Conservation (phyloP, 2,888 invertebrate species). For the Pristionchus entomophagus region DNA sequence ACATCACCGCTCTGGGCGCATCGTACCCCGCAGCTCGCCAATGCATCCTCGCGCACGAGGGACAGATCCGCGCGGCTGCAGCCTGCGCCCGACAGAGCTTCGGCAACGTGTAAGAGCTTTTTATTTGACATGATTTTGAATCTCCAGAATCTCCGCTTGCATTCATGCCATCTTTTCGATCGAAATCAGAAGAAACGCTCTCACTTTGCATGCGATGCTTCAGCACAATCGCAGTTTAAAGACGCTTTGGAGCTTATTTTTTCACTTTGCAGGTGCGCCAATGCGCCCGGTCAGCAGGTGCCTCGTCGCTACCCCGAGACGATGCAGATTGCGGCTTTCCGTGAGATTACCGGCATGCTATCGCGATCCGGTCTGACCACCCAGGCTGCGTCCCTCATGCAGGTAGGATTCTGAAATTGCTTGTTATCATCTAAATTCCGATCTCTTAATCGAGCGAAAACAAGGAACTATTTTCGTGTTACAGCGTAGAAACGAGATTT, state of each 20-base stretch:
- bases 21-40: slow-evolving; percentile 14
- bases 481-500: too few relatives aligned
- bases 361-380: not conserved
- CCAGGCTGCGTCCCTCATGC: slow-evolving; percentile 12
- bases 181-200: too few relatives aligned
- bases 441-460: not conserved
- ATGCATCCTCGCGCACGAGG: slow-evolving; percentile 28
- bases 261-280: slow-evolving; percentile 46
- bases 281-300: not conserved
- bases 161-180: too few relatives aligned
- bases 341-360: slow-evolving; percentile 22
- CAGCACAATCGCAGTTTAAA: too few relatives aligned
- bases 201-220: too few relatives aligned
- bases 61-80: not conserved
- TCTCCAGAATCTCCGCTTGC: too few relatives aligned
- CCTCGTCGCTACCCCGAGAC: slow-evolving; percentile 44
- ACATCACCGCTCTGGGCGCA: slow-evolving; percentile 23
- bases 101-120: slow-evolving; percentile 36
- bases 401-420: not conserved
- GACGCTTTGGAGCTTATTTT: not conserved
- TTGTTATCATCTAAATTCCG: not conserved
- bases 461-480: too few relatives aligned
- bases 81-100: not conserved
- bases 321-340: slow-evolving; percentile 31
- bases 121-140: too few relatives aligned